These are phyloP conservation scores for Pelvicachromis taeniatus DNA, from an alignment of 2,113 vertebrate species.

Conservation along the genomic window DNA sequence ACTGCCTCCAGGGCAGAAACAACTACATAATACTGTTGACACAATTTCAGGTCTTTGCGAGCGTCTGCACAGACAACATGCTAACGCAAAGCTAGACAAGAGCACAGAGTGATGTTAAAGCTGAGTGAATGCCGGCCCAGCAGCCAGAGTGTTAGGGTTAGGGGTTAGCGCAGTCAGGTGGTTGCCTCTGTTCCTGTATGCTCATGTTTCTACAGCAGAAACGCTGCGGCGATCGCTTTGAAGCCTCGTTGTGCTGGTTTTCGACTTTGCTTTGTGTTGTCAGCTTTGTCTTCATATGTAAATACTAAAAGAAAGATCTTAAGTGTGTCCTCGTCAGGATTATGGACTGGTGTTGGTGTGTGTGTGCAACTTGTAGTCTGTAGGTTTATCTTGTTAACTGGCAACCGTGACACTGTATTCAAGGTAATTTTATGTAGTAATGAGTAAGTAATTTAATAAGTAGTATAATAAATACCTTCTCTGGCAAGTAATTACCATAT, in stretches of 20 bases:
- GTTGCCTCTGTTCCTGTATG: neutral
- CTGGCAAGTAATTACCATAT: rapidly evolving
- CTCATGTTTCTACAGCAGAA: neutral
- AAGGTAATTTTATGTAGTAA: neutral
- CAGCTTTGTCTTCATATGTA: neutral
- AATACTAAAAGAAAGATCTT: neutral
- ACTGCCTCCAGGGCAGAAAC: neutral
- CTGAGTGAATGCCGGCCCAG: neutral
- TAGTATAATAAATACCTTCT: neutral
- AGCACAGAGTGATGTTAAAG: neutral
- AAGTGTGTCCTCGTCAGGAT: neutral
- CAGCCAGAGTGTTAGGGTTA: neutral
- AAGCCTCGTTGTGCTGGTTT: neutral
- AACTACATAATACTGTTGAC: neutral
- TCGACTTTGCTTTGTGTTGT: neutral
- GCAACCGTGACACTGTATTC: neutral
- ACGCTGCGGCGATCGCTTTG: neutral
- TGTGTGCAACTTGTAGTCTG: neutral
- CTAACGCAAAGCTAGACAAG: neutral
- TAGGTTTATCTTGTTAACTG: neutral
- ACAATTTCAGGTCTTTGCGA: rapidly evolving
- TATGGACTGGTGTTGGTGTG: neutral
- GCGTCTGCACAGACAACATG: neutral
- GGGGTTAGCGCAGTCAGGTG: neutral
- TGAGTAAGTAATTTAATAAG: neutral